Conservation (phyloP, 2,797 vertebrate species). For the Choloepus didactylus region DNA sequence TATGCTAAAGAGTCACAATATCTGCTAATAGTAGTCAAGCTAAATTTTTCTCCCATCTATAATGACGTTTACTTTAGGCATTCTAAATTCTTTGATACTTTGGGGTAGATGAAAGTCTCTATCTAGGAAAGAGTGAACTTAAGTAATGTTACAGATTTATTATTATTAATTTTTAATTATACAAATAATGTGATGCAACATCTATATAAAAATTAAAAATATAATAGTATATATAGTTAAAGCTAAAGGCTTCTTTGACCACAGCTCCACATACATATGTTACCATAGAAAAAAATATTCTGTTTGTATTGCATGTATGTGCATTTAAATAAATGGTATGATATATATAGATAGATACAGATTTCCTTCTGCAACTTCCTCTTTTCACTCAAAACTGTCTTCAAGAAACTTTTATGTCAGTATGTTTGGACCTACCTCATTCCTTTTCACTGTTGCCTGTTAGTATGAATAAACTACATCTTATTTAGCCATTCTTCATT, state of each 20-base stretch:
- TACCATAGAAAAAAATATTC: background rate
- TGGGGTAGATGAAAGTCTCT: background rate
- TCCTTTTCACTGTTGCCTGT: background rate
- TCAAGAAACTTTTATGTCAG: background rate
- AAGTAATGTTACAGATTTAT: background rate
- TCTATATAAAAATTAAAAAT: background rate
- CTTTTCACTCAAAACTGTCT: background rate
- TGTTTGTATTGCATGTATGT: background rate
- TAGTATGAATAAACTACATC: background rate
- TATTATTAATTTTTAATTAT: constrained; percentile 38
- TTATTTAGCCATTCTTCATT: background rate
- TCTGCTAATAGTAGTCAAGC: background rate
- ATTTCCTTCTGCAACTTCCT: background rate
- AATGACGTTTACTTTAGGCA: background rate
- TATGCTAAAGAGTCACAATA: background rate
- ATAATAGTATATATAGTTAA: background rate
- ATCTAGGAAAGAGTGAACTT: background rate
- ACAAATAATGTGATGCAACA: background rate
- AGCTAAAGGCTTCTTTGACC: background rate
- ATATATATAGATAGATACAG: background rate
- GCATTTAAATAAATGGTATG: background rate
- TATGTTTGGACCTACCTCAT: background rate
- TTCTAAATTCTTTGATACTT: background rate
- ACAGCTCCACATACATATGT: background rate
- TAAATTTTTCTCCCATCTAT: background rate